Conservation (phyloP, 2,797 vertebrate species). For the Tangara arthus region DNA sequence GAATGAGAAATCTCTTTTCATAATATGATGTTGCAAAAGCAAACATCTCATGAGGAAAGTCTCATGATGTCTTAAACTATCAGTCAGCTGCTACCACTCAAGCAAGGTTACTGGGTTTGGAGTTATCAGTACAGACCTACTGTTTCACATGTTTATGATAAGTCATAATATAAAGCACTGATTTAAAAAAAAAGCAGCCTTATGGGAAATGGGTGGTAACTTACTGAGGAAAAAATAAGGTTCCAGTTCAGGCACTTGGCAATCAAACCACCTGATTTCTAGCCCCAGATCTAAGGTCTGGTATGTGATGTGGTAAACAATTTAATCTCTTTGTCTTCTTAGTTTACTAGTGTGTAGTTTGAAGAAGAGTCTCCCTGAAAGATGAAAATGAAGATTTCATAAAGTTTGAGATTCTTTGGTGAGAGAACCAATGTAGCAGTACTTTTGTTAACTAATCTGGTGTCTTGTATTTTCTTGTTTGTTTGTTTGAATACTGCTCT, state of each 20-base stretch:
- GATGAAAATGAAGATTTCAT: neutral
- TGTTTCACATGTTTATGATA: neutral
- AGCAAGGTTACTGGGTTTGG: neutral
- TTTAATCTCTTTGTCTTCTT: neutral
- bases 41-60: neutral
- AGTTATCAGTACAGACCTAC: neutral
- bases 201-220: neutral
- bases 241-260: neutral
- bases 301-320: neutral
- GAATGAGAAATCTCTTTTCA: neutral
- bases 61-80: neutral
- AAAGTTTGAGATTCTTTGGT: neutral
- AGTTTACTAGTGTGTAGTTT: neutral
- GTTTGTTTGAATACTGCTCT: conserved; percentile 19
- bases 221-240: neutral
- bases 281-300: neutral
- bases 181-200: neutral
- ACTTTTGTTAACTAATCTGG: neutral
- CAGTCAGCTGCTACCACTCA: neutral
- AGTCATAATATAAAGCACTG: neutral
- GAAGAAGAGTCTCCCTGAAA: neutral
- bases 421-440: neutral
- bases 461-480: neutral
- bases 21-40: neutral
- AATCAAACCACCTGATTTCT: neutral